Conservation (phyloP, 2,797 vertebrate genomes). For the Carduelis carduelis region DNA sequence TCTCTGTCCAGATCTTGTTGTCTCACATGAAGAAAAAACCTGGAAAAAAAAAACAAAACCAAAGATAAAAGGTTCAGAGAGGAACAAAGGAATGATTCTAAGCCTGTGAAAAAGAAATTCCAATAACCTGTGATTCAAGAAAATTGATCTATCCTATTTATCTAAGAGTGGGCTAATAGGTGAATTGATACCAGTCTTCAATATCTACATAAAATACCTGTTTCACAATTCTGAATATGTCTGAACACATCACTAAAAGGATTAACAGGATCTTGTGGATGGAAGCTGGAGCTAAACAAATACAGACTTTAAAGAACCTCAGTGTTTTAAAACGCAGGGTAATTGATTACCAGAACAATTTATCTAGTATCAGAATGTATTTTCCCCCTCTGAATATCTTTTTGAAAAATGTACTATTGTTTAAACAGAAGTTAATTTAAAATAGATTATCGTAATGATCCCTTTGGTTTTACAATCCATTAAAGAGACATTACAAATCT, state of each 20-base stretch:
- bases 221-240: neutral
- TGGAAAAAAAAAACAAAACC: neutral
- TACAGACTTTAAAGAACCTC: neutral
- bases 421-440: constrained; percentile 57
- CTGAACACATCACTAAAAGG: neutral
- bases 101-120: neutral
- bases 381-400: constrained; percentile 13
- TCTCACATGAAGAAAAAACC: neutral
- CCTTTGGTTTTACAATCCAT: constrained; percentile 43
- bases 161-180: neutral
- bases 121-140: neutral
- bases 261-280: neutral
- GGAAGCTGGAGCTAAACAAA: neutral
- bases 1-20: constrained; percentile 1
- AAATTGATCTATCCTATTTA: neutral
- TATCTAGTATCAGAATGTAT: neutral
- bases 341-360: constrained; percentile 9
- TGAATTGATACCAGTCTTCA: neutral
- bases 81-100: neutral
- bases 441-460: constrained; percentile 35
- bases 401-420: constrained; percentile 10
- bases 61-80: neutral
- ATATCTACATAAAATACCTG: neutral
- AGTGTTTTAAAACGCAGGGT: neutral
- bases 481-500: constrained; percentile 41